Evolutionary conservation across 2,888 invertebrate genomes (phyloP), one percentile per base, ranked within the genome.

Genomic region (Ornithoptera priamus): DNA sequence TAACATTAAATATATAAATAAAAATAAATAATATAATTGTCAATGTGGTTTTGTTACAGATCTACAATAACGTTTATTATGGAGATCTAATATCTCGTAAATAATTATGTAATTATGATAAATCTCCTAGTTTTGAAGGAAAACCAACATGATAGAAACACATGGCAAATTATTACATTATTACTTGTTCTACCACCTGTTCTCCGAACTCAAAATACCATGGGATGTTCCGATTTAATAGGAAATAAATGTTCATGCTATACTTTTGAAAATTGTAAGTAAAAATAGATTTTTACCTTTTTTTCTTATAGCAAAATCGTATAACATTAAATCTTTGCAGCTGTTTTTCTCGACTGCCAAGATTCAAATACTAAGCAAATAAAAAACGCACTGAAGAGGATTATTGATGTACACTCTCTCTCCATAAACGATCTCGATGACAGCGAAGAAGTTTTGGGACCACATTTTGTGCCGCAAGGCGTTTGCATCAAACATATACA

Each of bases 361-460:
- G 96, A 96, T 72, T 96, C 96, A 67, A 95, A 95, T 72, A 94
- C 95, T 72, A 94, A 94, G 80, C 95, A 96, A 72, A 93, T 97
- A 82, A 95, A 95, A 83, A 93, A 94, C 77, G 96, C 97, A 69
- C 93, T 97, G 78, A 94, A 95, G 83, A 94, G 93, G 82, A 93
- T 95, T 77, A 93, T 94, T 73, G 86, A 93, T 78, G 94, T 98
- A 81, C 97, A 97, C 88, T 97, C 97, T 61, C 93, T 98, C 83
- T 97, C 96, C 84, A 94, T 98, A 81, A 97, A 97, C 92, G 97
- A 97, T 84, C 94, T 97, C 78, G 97, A 97, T 89, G 95, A 95
- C 81, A 95, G 95, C 79, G 95, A 97, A 82, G 96, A 95, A 78
- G 94, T 94, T 76, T 93, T 98, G 79, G 95, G 96, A 77, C 93